Conservation (phyloP, 2,797 vertebrate species). For the Distichodus sexfasciatus region DNA sequence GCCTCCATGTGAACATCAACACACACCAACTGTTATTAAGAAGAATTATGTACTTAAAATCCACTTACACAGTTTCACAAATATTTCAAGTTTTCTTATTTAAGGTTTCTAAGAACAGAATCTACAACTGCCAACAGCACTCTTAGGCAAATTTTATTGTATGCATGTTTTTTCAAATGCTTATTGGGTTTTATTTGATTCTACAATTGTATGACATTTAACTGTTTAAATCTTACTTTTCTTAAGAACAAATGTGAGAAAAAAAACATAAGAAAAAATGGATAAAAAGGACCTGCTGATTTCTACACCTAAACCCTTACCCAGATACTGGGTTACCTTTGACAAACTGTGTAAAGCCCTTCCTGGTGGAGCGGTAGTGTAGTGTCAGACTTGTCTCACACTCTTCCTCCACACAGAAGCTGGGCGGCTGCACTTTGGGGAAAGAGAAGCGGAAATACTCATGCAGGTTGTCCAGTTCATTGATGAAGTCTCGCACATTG, state of each 20-base stretch:
- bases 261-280: too few species aligned
- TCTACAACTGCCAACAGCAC: too few species aligned
- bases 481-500: slow-evolving; percentile 79
- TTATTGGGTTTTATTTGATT: background rate
- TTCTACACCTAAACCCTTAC: background rate
- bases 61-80: too few species aligned
- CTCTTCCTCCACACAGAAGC: slow-evolving; percentile 79
- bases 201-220: too few species aligned
- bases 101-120: too few species aligned
- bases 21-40: background rate
- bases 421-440: slow-evolving; percentile 76
- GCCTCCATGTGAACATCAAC: background rate
- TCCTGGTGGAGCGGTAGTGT: slow-evolving; percentile 74
- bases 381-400: slow-evolving; percentile 75
- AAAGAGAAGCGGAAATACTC: slow-evolving; percentile 79
- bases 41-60: background rate
- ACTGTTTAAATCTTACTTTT: too few species aligned
- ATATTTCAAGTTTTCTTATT: too few species aligned
- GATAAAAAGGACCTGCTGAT: too few species aligned
- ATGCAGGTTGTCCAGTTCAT: slow-evolving; percentile 75
- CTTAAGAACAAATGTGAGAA: too few species aligned
- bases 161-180: too few species aligned
- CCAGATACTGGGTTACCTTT: slow-evolving; percentile 62
- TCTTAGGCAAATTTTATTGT: too few species aligned
- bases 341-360: slow-evolving; percentile 77